These are phyloP conservation scores for Hybos culiciformis DNA, from an alignment of 2,888 invertebrate species.

Conservation along the genomic window DNA sequence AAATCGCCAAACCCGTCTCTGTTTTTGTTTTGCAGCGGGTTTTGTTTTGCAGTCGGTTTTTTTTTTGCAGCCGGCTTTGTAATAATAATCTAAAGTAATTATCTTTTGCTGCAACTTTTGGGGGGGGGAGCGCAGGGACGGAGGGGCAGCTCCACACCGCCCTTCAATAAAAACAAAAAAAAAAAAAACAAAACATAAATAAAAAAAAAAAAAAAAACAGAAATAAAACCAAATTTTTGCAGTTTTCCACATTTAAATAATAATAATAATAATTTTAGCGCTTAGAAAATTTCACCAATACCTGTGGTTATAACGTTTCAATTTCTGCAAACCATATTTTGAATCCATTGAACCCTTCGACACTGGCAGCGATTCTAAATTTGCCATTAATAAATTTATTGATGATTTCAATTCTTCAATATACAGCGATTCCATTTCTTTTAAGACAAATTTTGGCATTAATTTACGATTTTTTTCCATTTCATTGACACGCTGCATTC, in stretches of 20 bases:
- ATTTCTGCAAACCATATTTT: constrained; percentile 93
- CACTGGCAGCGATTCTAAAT: constrained; percentile 96
- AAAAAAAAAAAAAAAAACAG: neutral
- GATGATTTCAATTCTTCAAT: constrained; percentile 96
- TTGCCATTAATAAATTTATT: constrained; percentile 96
- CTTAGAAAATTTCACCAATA: constrained; percentile 32
- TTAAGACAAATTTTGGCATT: constrained; percentile 98
- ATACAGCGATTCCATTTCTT: constrained; percentile 99
- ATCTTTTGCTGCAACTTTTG: no score
- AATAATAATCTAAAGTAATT: no score
- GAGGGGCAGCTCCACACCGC: no score
- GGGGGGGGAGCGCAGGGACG: no score
- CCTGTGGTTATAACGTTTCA: constrained; percentile 98
- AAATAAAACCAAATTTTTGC: neutral
- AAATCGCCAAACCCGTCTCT: no score
- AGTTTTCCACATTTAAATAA: neutral
- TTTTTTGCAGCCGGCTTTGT: no score
- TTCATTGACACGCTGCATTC: constrained; percentile 92
- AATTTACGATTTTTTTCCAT: constrained; percentile 96
- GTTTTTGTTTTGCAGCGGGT: no score
- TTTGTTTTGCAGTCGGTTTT: no score
- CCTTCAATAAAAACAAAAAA: neutral
- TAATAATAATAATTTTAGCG: neutral
- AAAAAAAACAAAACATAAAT: neutral
- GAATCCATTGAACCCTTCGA: constrained; percentile 96